Evolutionary conservation across 2,113 vertebrate species (phyloP), one percentile per base, ranked within the genome.

Genomic region (Bolborhynchus lineola): DNA sequence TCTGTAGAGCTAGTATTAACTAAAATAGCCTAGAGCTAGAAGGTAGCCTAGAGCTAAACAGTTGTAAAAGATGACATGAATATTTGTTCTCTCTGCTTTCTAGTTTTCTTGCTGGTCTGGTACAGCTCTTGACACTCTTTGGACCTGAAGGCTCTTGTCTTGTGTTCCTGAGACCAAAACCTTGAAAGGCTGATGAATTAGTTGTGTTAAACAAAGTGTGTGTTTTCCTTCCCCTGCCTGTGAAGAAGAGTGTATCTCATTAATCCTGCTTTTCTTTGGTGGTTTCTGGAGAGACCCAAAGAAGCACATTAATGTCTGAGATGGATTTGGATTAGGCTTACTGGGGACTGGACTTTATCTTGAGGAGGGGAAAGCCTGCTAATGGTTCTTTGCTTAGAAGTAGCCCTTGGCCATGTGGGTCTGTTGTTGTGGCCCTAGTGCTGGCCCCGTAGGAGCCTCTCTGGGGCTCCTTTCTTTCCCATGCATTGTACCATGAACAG

Each of bases 181-280:
- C 6, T 25, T 59, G 57, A 19, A 23, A 65, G 33, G 13, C 23
- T 57, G 4, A 3, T 82, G 17, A 10, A 37, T 86, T 59, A n/a
- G n/a, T 59, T 24, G 8, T 28, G 33, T 70, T 6, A 20, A 62
- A 31, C 21, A 5, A 59, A 6, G 3, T 0, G 1, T 21, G 21
- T 59, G 14, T 46, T 41, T 20, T 18, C 6, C 41, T 5, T 52
- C 41, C 33, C 2, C 7, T 82, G 0, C 17, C 53, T 59, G 3
- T 72, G 67, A 39, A 68, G 42, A 78, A 78, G 42, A 37, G 12
- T 59, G 2, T 41, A 7, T 82, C 31, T 86, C 23, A 33, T 79
- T 82, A 85, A 85, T 80, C 57, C 59, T 33, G 44, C 26, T 82
- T 42, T 63, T 46, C 52, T 86, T 60, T 57, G n/a, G 65, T 93